Percentiles rank a stretch among this genome's conserved stretches.
Conservation (phyloP, 2,113 vertebrate genomes). For the Canis aureus region DNA sequence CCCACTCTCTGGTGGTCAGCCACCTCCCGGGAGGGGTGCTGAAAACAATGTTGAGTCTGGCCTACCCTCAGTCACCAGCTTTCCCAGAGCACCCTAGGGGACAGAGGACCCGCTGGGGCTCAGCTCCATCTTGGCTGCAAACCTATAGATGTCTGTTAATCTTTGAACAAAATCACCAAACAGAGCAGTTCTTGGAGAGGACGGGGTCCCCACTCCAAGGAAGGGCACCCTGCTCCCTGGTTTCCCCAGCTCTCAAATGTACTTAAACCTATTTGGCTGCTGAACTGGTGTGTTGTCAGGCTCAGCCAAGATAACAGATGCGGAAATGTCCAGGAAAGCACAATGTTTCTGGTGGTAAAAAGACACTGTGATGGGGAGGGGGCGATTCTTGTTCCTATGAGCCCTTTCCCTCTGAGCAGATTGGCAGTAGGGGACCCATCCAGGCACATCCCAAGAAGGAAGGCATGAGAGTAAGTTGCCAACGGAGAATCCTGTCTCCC, state of each 20-base stretch:
- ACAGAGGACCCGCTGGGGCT: not conserved
- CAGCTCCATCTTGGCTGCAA: not conserved
- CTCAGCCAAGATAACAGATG: not conserved
- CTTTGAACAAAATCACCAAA: slow-evolving; percentile 25
- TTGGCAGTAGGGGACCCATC: not conserved
- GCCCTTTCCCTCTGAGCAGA: not conserved
- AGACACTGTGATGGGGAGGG: not conserved
- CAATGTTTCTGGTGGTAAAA: not conserved
- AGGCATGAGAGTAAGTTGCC: not conserved
- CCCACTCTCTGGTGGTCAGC: not conserved
- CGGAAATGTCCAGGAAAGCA: not conserved
- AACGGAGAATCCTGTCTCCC: not conserved
- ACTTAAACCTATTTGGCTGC: not conserved
- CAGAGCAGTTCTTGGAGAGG: not conserved
- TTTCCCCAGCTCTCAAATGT: not conserved
- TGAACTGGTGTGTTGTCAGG: not conserved
- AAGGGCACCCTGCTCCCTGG: not conserved
- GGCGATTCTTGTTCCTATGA: not conserved
- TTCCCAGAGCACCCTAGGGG: not conserved
- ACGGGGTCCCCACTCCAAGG: not conserved
- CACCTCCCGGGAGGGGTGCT: not conserved
- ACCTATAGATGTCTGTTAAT: not conserved
- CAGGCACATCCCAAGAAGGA: not conserved
- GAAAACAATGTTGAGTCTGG: not conserved
- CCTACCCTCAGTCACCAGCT: not conserved